phyloP scores from a whole-genome alignment of 2,797 vertebrate genomes.

The Crypturellus tataupa region DNA sequence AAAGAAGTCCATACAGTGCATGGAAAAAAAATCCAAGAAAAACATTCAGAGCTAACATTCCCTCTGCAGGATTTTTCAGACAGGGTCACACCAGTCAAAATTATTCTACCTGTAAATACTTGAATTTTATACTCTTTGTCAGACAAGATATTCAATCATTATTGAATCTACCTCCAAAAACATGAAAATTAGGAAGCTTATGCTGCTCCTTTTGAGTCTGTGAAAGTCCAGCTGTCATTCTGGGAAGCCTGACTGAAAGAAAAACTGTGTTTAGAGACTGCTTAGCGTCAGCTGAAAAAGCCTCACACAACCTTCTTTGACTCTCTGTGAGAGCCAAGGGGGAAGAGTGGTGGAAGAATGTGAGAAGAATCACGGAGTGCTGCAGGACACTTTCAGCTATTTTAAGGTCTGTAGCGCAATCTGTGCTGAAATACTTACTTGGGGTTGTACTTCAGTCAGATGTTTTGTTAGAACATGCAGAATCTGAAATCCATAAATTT shows the following conservation, averaged over 20 bases:
- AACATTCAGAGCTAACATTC: background rate
- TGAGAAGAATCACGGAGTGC: constrained; percentile 31
- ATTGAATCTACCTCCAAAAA: background rate
- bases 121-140: background rate
- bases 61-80: background rate
- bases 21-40: background rate
- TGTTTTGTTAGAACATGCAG: constrained; percentile 2
- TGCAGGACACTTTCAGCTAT: constrained; percentile 14
- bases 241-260: background rate
- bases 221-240: background rate
- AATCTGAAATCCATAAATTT: background rate
- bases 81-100: background rate
- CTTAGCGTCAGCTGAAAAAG: background rate
- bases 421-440: background rate
- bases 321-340: background rate
- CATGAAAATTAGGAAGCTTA: background rate
- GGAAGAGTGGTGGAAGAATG: background rate
- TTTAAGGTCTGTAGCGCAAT: background rate
- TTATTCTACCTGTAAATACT: background rate
- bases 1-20: background rate
- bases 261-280: background rate
- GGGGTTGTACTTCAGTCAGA: background rate
- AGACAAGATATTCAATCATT: background rate
- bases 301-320: background rate
- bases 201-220: background rate